Evolutionary conservation across 2,113 vertebrate genomes (phyloP).

Genomic region (Gasterosteus nipponicus): DNA sequence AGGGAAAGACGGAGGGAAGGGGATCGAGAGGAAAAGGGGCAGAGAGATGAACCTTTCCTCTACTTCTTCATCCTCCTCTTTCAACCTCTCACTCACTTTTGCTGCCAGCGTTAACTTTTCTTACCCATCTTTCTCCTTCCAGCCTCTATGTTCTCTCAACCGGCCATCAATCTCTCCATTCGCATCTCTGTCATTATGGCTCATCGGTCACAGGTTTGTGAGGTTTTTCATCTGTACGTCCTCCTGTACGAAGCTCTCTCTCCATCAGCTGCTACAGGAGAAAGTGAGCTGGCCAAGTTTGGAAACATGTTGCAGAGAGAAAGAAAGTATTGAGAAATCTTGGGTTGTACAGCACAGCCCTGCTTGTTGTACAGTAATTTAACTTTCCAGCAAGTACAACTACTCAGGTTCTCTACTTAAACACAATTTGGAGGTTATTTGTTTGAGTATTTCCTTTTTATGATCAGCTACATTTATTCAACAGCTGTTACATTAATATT

Average conservation of each 20-base stretch:
- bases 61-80: conserved; percentile 62
- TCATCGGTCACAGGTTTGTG: conserved; percentile 61
- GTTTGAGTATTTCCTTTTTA: neutral
- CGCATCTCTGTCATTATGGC: conserved; percentile 38
- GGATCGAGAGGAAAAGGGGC: conserved; percentile 38
- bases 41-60: conserved; percentile 66
- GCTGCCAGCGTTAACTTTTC: conserved; percentile 62
- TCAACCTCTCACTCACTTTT: conserved; percentile 68
- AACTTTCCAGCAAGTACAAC: neutral
- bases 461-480: neutral
- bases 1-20: conserved; percentile 45
- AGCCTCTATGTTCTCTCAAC: conserved; percentile 18
- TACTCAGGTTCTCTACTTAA: neutral
- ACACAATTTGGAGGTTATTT: neutral
- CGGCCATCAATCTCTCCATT: conserved; percentile 46
- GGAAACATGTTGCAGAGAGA: conserved; percentile 35
- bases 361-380: conserved; percentile 21
- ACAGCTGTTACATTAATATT: neutral
- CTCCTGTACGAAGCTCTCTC: conserved; percentile 13
- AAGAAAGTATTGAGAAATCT: conserved; percentile 26
- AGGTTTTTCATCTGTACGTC: conserved; percentile 49
- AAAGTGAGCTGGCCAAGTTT: conserved; percentile 48
- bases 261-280: conserved; percentile 19
- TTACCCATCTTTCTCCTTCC: conserved; percentile 27
- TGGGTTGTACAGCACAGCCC: conserved; percentile 32